These are phyloP conservation scores for Spondyliosoma cantharus DNA, from an alignment of 2,797 vertebrate species.

Conservation along the genomic window DNA sequence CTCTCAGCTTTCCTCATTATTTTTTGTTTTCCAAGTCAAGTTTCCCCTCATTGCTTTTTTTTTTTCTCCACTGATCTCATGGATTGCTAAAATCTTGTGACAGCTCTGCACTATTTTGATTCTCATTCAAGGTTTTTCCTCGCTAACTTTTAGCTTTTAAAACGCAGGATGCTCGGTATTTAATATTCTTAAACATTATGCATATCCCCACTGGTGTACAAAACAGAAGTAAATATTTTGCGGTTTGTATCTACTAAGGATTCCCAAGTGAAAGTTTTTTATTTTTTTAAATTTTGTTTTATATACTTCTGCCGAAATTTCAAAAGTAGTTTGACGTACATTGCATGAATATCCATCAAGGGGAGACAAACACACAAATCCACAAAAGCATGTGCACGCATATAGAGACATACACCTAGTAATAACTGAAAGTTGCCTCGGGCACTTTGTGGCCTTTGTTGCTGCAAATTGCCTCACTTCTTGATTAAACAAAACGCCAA, in stretches of 20 bases:
- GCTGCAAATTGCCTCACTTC: slow-evolving; percentile 73
- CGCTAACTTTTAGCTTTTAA: slow-evolving; percentile 26
- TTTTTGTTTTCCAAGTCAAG: slow-evolving; percentile 59
- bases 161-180: slow-evolving; percentile 13
- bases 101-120: slow-evolving; percentile 22
- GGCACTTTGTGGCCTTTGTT: slow-evolving; percentile 72
- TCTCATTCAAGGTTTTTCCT: slow-evolving; percentile 20
- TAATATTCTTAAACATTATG: slow-evolving; percentile 22
- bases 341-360: neutral
- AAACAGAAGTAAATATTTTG: slow-evolving; percentile 32
- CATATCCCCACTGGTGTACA: neutral
- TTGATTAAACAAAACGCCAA: slow-evolving; percentile 80
- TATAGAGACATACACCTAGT: slow-evolving; percentile 40
- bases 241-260: neutral
- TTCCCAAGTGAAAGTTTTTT: neutral
- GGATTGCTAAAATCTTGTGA: slow-evolving; percentile 31
- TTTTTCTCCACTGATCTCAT: slow-evolving; percentile 49
- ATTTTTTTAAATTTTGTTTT: neutral
- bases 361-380: slow-evolving; percentile 7
- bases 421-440: slow-evolving; percentile 55
- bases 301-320: slow-evolving; percentile 4
- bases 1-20: slow-evolving; percentile 61
- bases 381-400: slow-evolving; percentile 1
- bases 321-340: slow-evolving; percentile 4
- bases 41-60: slow-evolving; percentile 30